Conservation (phyloP, 2,888 invertebrate genomes). For the Luperina testacea region DNA sequence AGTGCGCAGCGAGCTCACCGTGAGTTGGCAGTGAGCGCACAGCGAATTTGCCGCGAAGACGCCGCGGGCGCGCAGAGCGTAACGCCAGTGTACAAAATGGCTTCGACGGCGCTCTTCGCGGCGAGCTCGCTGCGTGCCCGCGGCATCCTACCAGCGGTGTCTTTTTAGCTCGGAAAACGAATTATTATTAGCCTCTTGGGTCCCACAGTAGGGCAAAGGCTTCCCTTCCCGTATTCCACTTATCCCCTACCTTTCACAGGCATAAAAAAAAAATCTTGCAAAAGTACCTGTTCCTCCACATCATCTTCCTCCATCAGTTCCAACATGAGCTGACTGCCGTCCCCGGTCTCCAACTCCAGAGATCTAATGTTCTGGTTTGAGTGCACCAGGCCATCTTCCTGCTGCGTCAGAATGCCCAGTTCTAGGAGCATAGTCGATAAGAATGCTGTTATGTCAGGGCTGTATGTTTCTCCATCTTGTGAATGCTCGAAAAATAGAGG, state of each 20-base stretch:
- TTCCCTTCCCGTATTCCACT: not conserved
- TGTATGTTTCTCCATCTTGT: conserved; percentile 54
- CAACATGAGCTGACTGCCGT: conserved; percentile 73
- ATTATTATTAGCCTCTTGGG: not conserved
- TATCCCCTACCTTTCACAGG: not conserved
- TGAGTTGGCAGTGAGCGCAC: too few species aligned
- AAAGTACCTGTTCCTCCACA: conserved; percentile 39
- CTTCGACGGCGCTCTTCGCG: too few species aligned
- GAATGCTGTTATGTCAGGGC: conserved; percentile 72
- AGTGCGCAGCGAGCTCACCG: too few species aligned
- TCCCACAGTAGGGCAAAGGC: not conserved
- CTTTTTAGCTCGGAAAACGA: not conserved
- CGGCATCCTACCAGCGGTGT: too few species aligned
- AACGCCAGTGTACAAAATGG: too few species aligned
- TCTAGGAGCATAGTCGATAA: conserved; percentile 78
- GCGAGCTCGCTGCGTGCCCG: too few species aligned
- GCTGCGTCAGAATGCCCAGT: conserved; percentile 74
- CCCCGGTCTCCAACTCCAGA: conserved; percentile 77
- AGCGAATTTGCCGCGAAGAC: too few species aligned
- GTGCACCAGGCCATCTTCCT: conserved; percentile 65
- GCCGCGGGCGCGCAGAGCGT: too few species aligned
- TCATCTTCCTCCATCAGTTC: conserved; percentile 80
- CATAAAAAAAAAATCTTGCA: not conserved
- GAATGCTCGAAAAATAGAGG: conserved; percentile 32
- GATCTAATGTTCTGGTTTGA: conserved; percentile 68